Conservation (phyloP, 2,113 vertebrate species). For the Coturnix japonica region DNA sequence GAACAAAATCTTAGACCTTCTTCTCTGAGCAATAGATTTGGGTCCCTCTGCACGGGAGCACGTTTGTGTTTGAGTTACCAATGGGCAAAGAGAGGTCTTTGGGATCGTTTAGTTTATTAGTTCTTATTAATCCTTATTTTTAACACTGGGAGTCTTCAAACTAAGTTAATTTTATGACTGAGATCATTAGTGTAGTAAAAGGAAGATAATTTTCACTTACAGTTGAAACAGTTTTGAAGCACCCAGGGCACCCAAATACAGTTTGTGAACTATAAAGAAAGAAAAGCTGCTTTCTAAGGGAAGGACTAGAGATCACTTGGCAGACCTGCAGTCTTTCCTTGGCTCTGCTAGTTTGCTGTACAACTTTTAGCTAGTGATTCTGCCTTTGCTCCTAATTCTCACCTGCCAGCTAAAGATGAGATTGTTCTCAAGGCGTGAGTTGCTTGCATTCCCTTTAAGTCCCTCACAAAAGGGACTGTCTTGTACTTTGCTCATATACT, state of each 20-base stretch:
- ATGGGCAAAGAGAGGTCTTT: not conserved
- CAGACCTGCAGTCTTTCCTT: not conserved
- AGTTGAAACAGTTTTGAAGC: not conserved
- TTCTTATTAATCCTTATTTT: not conserved
- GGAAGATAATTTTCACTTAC: not conserved
- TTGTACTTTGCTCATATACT: not conserved
- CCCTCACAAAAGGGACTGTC: not conserved
- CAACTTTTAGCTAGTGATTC: not conserved
- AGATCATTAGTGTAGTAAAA: not conserved
- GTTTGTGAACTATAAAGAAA: not conserved
- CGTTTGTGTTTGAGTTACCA: fast-evolving
- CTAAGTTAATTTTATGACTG: not conserved
- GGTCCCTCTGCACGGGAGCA: not conserved
- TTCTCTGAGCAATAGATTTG: not conserved
- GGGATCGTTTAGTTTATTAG: not conserved
- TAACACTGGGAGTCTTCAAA: not conserved
- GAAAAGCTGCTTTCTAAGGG: not conserved
- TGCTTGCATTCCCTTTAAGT: not conserved
- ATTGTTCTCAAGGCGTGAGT: not conserved
- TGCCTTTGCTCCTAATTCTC: not conserved
- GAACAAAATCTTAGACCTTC: not conserved
- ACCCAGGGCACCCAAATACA: not conserved
- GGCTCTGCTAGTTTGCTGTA: not conserved
- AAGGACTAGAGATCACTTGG: not conserved
- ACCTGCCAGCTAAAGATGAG: not conserved